phyloP scores from a whole-genome alignment of 2,888 invertebrate genomes.

The Labia minor region DNA sequence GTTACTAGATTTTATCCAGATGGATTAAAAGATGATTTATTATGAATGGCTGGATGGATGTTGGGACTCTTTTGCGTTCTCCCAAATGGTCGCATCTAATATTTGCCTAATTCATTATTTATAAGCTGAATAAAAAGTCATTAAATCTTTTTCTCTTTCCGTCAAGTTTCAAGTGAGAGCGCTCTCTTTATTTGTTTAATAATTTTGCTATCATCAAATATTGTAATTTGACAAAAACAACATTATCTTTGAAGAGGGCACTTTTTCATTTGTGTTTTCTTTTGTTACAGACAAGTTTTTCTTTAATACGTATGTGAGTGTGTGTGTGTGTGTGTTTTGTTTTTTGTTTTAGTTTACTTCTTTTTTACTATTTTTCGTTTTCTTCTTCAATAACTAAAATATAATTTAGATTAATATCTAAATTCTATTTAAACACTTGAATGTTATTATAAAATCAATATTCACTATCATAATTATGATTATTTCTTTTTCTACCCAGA shows the following conservation, averaged over 20 bases:
- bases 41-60: neutral
- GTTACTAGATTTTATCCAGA: neutral
- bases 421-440: neutral
- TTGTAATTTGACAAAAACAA: constrained; percentile 9
- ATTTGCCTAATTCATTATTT: constrained; percentile 13
- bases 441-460: constrained; percentile 13
- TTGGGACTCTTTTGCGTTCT: constrained; percentile 7
- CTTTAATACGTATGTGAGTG: neutral
- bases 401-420: constrained; percentile 13
- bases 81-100: constrained; percentile 6
- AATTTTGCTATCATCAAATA: constrained; percentile 5
- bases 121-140: constrained; percentile 13
- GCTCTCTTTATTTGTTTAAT: neutral
- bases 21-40: constrained; percentile 7
- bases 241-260: constrained; percentile 13
- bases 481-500: neutral
- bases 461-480: neutral
- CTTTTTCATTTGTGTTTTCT: constrained; percentile 4
- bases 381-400: neutral
- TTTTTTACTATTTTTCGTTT: neutral
- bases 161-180: constrained; percentile 4
- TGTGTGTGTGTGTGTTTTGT: neutral
- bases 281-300: constrained; percentile 4
- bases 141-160: constrained; percentile 9
- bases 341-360: neutral